These are phyloP conservation scores for Sphenodon punctatus DNA, from an alignment of 2,797 vertebrate genomes.

Conservation along the genomic window DNA sequence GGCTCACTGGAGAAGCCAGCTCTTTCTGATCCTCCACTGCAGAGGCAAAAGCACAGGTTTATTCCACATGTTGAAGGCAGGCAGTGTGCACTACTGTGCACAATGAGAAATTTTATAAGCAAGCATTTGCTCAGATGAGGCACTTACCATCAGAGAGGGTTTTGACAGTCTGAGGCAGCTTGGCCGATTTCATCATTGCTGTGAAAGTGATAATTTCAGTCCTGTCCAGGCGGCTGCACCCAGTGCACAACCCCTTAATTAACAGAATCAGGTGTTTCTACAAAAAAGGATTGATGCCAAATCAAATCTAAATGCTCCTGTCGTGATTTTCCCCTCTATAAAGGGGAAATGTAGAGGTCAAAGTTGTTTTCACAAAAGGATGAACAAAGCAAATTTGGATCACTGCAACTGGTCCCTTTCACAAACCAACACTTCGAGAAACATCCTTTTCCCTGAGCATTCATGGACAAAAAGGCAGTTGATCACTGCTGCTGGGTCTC, in stretches of 20 bases:
- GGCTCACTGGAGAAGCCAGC: conserved; percentile 88
- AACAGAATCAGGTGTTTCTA: conserved; percentile 98
- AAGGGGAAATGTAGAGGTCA: background rate
- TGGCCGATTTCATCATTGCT: conserved; percentile 99
- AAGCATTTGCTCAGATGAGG: rapidly evolving
- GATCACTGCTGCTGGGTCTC: background rate
- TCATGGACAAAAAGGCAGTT: background rate
- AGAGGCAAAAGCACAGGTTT: background rate
- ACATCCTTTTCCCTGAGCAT: background rate
- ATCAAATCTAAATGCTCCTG: background rate
- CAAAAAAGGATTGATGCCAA: background rate
- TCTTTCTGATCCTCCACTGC: conserved; percentile 99
- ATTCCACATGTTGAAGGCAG: background rate
- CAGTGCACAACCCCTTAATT: conserved; percentile 97
- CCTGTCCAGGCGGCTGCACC: conserved; percentile 95
- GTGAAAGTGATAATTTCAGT: conserved; percentile 99
- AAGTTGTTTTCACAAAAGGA: background rate
- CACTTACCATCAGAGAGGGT: conserved; percentile 94
- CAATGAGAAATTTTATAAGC: background rate
- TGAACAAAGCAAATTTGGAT: background rate
- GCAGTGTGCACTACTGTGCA: background rate
- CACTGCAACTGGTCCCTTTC: background rate
- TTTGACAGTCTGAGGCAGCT: conserved; percentile 96
- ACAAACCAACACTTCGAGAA: background rate
- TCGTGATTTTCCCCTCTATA: rapidly evolving